Base-by-base conservation (phyloP, 2,888 invertebrate species). In the Gryllus longicercus region DNA sequence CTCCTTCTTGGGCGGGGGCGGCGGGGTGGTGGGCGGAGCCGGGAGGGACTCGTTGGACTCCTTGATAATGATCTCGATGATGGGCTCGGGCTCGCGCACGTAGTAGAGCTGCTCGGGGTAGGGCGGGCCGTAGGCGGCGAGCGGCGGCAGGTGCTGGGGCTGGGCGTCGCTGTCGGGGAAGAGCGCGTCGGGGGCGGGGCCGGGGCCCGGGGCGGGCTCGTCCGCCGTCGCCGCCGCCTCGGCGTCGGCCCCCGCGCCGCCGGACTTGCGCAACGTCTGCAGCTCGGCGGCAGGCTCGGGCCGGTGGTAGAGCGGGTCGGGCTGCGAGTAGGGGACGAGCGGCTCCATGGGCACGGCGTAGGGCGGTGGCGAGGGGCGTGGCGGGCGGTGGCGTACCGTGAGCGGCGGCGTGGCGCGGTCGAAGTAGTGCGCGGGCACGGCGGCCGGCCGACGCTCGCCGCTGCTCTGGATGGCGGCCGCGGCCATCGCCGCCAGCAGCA, bases 61-160 rank as follows among this genome's bases (percentile, higher is more conserved):
- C 85, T 95, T 95, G 79, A 96, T 96, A 82, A 96, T 96, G 83
- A 96, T 96, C 88, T 96, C 96, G 84, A 96, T 96, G 25, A 96
- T 96, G 23, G 82, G 80, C 76, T 93, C 93, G 83, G 93, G 90
- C 50, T 79, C 82, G 63, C 76, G 38, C 16, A 76, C 16, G 14
- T 81, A 81, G 75, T 78, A 79, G n/a, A 81, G 76, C 16, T 74
- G 51, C 14, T 80, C 81, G 8, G 78, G 76, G 14, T n/a, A n/a
- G n/a, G 63, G 63, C 14, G 63, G 63, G 5, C n/a, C 16, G 10
- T 96, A 96, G 85, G 96, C 96, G 0, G 95, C 95, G 79, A 94
- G 93, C 85, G 84, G 83, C 49, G 83, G 84, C 11, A 83, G 84
- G 74, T 83, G 84, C 76, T 83, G 83, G 12, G 50, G 77, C 51